phyloP scores from a whole-genome alignment of 2,888 invertebrate genomes.

The Cataglyphis livida region DNA sequence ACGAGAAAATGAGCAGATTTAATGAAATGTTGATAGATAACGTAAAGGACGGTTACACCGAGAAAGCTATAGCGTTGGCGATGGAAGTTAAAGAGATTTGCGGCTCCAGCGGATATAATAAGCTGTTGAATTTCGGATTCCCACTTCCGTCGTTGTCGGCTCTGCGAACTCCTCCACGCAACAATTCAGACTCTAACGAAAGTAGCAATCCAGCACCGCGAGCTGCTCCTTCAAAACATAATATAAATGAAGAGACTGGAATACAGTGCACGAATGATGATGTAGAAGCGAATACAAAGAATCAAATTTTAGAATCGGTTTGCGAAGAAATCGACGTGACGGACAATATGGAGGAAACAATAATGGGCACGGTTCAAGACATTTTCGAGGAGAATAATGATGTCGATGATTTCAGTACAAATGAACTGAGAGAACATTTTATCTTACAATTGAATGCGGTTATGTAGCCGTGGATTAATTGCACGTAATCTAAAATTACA shows the following conservation, averaged over 20 bases:
- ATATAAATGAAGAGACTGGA: slow-evolving; percentile 21
- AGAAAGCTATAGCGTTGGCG: slow-evolving; percentile 72
- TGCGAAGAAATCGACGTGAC: slow-evolving; percentile 41
- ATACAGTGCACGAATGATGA: slow-evolving; percentile 26
- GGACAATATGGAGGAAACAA: slow-evolving; percentile 69
- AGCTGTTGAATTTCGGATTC: slow-evolving; percentile 76
- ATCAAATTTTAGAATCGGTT: slow-evolving; percentile 19
- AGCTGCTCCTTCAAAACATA: slow-evolving; percentile 14
- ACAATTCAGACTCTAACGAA: slow-evolving; percentile 56
- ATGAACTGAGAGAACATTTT: slow-evolving; percentile 78
- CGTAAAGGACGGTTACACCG: slow-evolving; percentile 73
- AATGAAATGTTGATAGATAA: slow-evolving; percentile 73
- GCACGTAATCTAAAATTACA: slow-evolving; percentile 22
- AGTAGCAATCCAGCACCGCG: slow-evolving; percentile 27
- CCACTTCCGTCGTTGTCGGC: slow-evolving; percentile 77
- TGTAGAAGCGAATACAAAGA: slow-evolving; percentile 38
- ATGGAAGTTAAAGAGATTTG: slow-evolving; percentile 76
- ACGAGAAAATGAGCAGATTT: slow-evolving; percentile 75
- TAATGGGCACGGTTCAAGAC: slow-evolving; percentile 82
- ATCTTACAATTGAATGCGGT: slow-evolving; percentile 71
- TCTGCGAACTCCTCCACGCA: slow-evolving; percentile 63
- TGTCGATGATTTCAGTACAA: slow-evolving; percentile 77
- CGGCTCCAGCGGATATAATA: slow-evolving; percentile 76
- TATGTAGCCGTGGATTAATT: slow-evolving; percentile 68
- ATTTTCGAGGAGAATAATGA: slow-evolving; percentile 82